Conservation (phyloP, 2,113 vertebrate species). For the Phylloscopus trochiloides region DNA sequence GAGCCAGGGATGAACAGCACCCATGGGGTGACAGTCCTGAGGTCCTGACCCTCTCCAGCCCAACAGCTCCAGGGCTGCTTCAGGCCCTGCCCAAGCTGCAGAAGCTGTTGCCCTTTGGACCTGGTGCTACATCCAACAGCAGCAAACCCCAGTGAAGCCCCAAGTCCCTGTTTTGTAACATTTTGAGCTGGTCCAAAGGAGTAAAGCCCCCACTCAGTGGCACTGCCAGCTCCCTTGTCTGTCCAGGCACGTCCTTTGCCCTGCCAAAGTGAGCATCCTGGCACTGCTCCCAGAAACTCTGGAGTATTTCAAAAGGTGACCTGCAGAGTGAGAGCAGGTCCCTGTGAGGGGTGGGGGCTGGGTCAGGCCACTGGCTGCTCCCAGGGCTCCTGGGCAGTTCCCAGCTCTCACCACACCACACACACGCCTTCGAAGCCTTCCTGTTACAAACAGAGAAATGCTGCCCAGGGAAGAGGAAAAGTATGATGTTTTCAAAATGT, state of each 20-base stretch:
- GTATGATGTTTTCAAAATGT: not conserved
- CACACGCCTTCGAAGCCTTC: not conserved
- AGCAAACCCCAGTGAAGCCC: not conserved
- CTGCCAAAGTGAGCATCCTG: rapidly evolving
- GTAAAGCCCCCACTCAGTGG: not conserved
- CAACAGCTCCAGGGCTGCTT: not conserved
- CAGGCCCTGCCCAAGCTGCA: not conserved
- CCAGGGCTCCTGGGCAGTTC: not conserved
- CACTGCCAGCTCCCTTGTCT: not conserved
- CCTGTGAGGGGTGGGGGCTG: not conserved
- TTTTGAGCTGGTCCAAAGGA: not conserved
- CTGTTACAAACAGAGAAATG: not conserved
- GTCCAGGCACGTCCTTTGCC: not conserved
- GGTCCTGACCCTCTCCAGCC: not conserved
- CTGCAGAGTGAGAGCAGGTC: not conserved
- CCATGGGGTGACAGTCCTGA: not conserved
- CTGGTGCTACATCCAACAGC: not conserved
- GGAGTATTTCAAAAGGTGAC: not conserved
- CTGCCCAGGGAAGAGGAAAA: not conserved
- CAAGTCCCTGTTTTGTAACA: not conserved
- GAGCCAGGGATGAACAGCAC: not conserved
- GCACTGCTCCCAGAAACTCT: not conserved
- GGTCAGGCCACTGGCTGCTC: not conserved
- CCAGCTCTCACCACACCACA: not conserved
- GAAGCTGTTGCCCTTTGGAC: not conserved